A percentile compares a stretch with the other conserved stretches of the same genome.
These are phyloP conservation scores for Probaryconus sp. DNA, from an alignment of 1,140 invertebrate species.

Conservation along the genomic window DNA sequence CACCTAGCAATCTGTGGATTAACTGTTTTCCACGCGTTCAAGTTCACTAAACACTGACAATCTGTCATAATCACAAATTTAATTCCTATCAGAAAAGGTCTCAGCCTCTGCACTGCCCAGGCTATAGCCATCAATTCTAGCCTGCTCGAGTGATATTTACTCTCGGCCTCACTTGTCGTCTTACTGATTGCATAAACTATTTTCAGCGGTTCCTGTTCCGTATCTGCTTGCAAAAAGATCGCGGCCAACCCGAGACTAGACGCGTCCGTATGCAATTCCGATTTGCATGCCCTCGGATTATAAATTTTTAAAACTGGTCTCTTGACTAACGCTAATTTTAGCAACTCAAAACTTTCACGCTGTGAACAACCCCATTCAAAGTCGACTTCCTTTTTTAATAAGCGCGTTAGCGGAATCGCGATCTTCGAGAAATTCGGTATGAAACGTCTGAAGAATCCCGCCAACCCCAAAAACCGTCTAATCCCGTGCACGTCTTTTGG, in stretches of 20 bases:
- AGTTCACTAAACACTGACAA: too few relatives aligned
- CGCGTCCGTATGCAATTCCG: too few relatives aligned
- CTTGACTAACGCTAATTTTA: too few relatives aligned
- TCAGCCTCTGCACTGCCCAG: constrained; percentile 27
- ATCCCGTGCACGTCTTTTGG: constrained; percentile 63
- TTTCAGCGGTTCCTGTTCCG: neutral
- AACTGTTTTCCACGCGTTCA: constrained; percentile 5
- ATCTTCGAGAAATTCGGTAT: constrained; percentile 47
- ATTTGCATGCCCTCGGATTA: too few relatives aligned
- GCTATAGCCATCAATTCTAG: constrained; percentile 58
- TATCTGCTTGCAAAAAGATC: constrained; percentile 55
- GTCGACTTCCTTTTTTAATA: neutral
- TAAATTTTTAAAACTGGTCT: too few relatives aligned
- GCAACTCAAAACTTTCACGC: too few relatives aligned
- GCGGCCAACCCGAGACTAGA: constrained; percentile 1
- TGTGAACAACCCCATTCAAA: neutral
- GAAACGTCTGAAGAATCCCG: constrained; percentile 62
- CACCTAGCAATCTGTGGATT: constrained; percentile 5
- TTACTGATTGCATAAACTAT: constrained; percentile 42
- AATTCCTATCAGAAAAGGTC: constrained; percentile 31
- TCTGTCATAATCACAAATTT: constrained; percentile 33
- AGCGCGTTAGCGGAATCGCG: neutral
- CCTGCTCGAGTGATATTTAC: constrained; percentile 57
- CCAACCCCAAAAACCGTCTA: constrained; percentile 68
- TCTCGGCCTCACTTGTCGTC: constrained; percentile 42